Conservation (phyloP, 2,888 invertebrate genomes). For the Drosophila phalerata region DNA sequence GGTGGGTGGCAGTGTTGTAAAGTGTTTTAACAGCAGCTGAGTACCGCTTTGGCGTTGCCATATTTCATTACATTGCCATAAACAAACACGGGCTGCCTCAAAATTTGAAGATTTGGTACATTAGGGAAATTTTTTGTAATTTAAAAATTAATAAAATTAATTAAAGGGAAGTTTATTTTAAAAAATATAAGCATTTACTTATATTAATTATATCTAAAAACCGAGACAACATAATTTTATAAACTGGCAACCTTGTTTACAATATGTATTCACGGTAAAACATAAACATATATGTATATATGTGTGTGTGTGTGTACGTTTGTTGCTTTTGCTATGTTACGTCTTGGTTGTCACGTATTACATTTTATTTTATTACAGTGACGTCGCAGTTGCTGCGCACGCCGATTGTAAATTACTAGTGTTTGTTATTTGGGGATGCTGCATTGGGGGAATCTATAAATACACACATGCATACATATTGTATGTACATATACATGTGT, state of each 20-base stretch:
- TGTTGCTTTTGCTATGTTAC: slow-evolving; percentile 42
- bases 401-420: slow-evolving; percentile 13
- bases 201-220: too few relatives aligned
- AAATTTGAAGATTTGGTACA: too few relatives aligned
- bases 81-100: too few relatives aligned
- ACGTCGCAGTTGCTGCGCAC: slow-evolving; percentile 32
- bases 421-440: slow-evolving; percentile 18
- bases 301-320: slow-evolving; percentile 8
- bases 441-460: slow-evolving; percentile 27
- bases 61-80: too few relatives aligned
- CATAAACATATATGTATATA: background rate
- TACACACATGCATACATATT: background rate
- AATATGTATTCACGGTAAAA: background rate
- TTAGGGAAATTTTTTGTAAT: too few relatives aligned
- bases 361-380: slow-evolving; percentile 23
- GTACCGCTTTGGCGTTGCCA: slow-evolving; percentile 38
- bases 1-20: slow-evolving; percentile 58
- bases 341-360: slow-evolving; percentile 57
- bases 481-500: background rate
- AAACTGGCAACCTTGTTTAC: background rate
- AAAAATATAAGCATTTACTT: too few relatives aligned
- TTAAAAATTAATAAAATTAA: too few relatives aligned
- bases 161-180: too few relatives aligned
- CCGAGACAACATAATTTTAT: background rate
- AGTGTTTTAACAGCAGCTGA: slow-evolving; percentile 49